A percentile compares a stretch with the other conserved stretches of the same genome.
Conservation (phyloP, 2,113 vertebrate species). For the Cebidichthys violaceus region DNA sequence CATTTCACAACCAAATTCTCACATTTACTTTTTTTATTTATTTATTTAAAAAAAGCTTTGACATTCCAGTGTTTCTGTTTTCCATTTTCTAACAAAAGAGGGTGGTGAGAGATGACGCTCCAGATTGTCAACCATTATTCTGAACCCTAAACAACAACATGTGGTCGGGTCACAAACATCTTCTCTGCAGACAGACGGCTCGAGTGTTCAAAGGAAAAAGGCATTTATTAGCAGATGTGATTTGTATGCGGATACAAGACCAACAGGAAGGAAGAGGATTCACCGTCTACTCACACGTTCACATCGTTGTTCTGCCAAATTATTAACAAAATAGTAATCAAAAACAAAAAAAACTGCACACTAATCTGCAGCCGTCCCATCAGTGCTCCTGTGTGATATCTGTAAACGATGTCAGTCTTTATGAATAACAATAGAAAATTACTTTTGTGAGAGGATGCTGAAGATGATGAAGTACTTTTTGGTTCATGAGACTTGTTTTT, state of each 20-base stretch:
- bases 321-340: slow-evolving; percentile 8
- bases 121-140: slow-evolving; percentile 75
- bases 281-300: slow-evolving; percentile 23
- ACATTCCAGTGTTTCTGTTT: slow-evolving; percentile 86
- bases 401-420: slow-evolving; percentile 13
- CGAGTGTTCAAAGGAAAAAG: slow-evolving; percentile 23
- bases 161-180: slow-evolving; percentile 43
- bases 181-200: slow-evolving; percentile 26
- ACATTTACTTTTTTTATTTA: slow-evolving; percentile 74
- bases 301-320: slow-evolving; percentile 36
- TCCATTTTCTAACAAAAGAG: slow-evolving; percentile 81
- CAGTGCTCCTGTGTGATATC: slow-evolving; percentile 30
- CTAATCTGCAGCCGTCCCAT: not conserved
- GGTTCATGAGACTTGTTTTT: not conserved
- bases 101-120: slow-evolving; percentile 64
- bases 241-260: slow-evolving; percentile 31
- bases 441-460: slow-evolving; percentile 8
- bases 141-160: slow-evolving; percentile 54
- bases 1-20: slow-evolving; percentile 17
- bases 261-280: slow-evolving; percentile 4
- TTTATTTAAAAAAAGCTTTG: slow-evolving; percentile 69
- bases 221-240: slow-evolving; percentile 45
- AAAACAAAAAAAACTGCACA: slow-evolving; percentile 7
- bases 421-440: not conserved
- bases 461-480: slow-evolving; percentile 17